Percentiles rank a stretch among this genome's conserved stretches.
Conservation (phyloP, 2,888 invertebrate genomes). For the Callyntrura sp. region DNA sequence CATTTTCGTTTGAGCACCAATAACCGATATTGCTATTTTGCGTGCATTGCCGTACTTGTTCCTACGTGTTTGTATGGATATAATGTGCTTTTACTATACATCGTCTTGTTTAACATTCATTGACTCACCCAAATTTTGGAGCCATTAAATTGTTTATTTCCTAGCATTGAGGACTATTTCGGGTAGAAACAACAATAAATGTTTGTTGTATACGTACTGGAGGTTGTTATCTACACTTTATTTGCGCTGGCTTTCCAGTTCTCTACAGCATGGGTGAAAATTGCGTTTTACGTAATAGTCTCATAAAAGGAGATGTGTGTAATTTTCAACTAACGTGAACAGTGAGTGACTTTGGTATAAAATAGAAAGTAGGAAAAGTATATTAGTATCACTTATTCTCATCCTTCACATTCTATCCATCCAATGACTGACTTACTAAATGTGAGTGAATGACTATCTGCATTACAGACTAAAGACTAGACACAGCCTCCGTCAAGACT, state of each 20-base stretch:
- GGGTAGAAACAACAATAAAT: neutral
- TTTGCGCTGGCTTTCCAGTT: neutral
- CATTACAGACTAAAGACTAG: too few relatives aligned
- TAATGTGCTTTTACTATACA: neutral
- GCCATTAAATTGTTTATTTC: constrained; percentile 39
- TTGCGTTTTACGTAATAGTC: constrained; percentile 52
- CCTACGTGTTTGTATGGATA: neutral
- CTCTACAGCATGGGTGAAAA: constrained; percentile 54
- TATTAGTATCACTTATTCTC: too few relatives aligned
- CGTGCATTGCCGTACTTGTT: too few relatives aligned
- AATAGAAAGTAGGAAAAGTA: too few relatives aligned
- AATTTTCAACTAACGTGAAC: constrained; percentile 51
- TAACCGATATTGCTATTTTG: neutral
- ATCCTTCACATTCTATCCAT: too few relatives aligned
- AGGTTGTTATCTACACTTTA: neutral
- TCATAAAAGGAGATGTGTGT: constrained; percentile 44
- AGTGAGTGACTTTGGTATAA: too few relatives aligned
- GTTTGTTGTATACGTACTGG: neutral
- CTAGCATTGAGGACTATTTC: constrained; percentile 7
- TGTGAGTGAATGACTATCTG: too few relatives aligned
- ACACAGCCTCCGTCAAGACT: too few relatives aligned
- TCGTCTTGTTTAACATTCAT: too few relatives aligned
- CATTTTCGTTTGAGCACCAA: constrained; percentile 1
- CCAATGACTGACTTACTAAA: too few relatives aligned
- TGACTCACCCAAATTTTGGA: constrained; percentile 38